Evolutionary conservation across 1,140 invertebrate genomes (phyloP), one percentile per base, ranked within the genome.

Genomic region (Diabrotica undecimpunctata): DNA sequence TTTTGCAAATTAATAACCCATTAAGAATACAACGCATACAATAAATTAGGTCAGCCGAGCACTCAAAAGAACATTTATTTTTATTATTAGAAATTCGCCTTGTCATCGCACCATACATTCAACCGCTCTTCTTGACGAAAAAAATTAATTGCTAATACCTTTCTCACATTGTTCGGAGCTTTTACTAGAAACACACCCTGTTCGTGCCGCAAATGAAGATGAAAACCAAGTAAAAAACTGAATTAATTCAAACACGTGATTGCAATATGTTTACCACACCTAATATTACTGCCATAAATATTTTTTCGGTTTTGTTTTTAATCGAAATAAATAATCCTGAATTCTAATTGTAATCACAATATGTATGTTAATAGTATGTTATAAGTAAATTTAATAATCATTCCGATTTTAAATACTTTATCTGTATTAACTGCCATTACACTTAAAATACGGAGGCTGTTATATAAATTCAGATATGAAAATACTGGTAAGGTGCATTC

Each of bases 241-340:
- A 63, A 54, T 37, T 46, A 54, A 39, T 63, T 35, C 13, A 7
- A 54, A 37, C 51, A 54, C 35, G 46, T 54, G 36, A 55, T 51
- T 11, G 36, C 51, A n/a, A 46, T 36, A 46, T 59, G n/a, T 14
- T 11, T 8, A 63, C 52, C 54, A 35, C 52, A 35, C 52, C 52
- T 25, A 39, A 35, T 6, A 25, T 25, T 25, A 25, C 25, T 25
- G 25, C 25, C 25, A 25, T 25, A 25, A 25, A 25, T 25, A 25
- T 25, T 25, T 25, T 25, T 25, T 25, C 25, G 25, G 25, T 25
- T 25, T 25, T 25, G 4, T 25, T 25, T 25, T 25, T 25, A 25
- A 25, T 25, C 25, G 25, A 25, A 25, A 25, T 25, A 25, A 25
- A 61, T 11, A 13, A 60, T 4, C 25, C 25, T 25, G 25, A 25